A percentile compares a stretch with the other conserved stretches of the same genome.
Evolutionary conservation across 1,140 invertebrate genomes (phyloP).

Genomic region (Drosophila melanica): DNA sequence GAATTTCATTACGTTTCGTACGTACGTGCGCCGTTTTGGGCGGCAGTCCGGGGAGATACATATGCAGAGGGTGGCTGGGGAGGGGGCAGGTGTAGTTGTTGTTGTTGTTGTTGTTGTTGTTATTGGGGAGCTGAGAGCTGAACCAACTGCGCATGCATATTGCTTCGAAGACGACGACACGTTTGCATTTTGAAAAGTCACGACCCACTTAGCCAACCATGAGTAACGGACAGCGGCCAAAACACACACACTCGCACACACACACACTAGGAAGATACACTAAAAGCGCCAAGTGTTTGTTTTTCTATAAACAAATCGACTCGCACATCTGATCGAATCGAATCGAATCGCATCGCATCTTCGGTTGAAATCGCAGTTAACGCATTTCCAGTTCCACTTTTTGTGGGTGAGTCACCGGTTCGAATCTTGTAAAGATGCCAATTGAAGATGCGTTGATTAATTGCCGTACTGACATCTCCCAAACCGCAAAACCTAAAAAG

Average conservation of each 20-base stretch:
- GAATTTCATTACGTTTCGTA: constrained; percentile 81
- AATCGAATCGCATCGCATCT: not conserved
- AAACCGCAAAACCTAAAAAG: constrained; percentile 72
- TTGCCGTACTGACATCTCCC: constrained; percentile 69
- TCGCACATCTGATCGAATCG: constrained; percentile 40
- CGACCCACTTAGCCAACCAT: constrained; percentile 80
- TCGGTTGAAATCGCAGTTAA: constrained; percentile 40
- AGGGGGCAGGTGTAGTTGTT: not conserved
- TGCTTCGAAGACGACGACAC: constrained; percentile 62
- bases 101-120: constrained; percentile 6
- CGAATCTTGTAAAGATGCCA: constrained; percentile 35
- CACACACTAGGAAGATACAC: constrained; percentile 8
- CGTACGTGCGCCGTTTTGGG: constrained; percentile 69
- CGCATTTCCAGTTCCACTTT: constrained; percentile 24
- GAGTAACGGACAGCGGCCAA: constrained; percentile 74
- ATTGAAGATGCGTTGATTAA: constrained; percentile 78
- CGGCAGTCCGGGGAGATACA: constrained; percentile 16
- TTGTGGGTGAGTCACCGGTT: constrained; percentile 39
- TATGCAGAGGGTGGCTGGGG: not conserved
- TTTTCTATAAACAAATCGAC: constrained; percentile 75
- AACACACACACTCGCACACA: constrained; percentile 41
- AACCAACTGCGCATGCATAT: constrained; percentile 60
- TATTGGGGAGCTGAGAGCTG: constrained; percentile 31
- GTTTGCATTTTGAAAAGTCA: constrained; percentile 82
- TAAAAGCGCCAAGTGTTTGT: constrained; percentile 71